These are phyloP conservation scores for Apomyelois bistriatella DNA, from an alignment of 2,888 invertebrate species.

Conservation along the genomic window DNA sequence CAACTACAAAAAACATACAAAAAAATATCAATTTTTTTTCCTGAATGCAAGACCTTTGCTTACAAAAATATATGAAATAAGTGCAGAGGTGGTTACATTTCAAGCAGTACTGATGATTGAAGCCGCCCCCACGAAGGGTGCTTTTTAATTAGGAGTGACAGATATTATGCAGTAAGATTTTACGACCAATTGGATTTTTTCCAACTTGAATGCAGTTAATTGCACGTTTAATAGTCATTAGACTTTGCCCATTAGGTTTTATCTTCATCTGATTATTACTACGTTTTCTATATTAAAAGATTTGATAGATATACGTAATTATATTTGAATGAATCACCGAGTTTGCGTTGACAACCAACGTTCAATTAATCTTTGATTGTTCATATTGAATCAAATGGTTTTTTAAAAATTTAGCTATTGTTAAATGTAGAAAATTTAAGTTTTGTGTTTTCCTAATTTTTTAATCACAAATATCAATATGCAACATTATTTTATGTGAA, in stretches of 20 bases:
- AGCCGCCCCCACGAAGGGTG: constrained; percentile 23
- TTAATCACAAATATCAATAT: too few relatives aligned
- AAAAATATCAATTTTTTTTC: too few relatives aligned
- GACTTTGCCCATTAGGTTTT: constrained; percentile 27
- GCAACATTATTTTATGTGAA: too few relatives aligned
- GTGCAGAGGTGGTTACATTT: neutral
- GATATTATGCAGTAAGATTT: constrained; percentile 36
- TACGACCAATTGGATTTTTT: constrained; percentile 37
- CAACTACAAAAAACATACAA: too few relatives aligned
- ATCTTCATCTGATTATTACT: constrained; percentile 22
- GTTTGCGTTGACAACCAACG: neutral
- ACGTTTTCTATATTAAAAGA: constrained; percentile 1
- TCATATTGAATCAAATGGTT: neutral
- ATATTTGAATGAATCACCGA: neutral
- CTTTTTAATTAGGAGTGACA: constrained; percentile 42
- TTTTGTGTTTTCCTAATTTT: too few relatives aligned
- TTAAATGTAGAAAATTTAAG: too few relatives aligned
- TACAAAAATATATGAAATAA: neutral
- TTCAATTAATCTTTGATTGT: neutral
- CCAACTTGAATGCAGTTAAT: constrained; percentile 33
- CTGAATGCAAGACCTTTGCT: too few relatives aligned
- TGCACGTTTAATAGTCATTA: constrained; percentile 38
- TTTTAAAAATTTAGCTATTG: too few relatives aligned
- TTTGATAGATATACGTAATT: neutral
- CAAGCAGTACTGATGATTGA: constrained; percentile 13